These are phyloP conservation scores for Drosophila monieri DNA, from an alignment of 2,888 invertebrate species.

Conservation along the genomic window DNA sequence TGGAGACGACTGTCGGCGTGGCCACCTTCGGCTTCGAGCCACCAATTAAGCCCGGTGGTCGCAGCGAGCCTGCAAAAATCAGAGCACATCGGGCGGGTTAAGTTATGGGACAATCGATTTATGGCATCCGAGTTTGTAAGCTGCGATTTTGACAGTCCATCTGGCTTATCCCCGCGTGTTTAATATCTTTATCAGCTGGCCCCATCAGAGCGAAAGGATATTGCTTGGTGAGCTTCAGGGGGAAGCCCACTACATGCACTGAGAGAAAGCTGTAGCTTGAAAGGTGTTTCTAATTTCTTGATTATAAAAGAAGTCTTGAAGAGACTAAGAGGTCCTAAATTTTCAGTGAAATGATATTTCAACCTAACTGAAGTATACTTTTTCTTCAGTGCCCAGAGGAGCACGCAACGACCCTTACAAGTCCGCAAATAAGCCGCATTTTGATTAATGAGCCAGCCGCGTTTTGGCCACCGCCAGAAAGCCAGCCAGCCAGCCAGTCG, in stretches of 20 bases:
- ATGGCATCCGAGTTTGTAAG: constrained; percentile 1
- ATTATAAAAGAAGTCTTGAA: background rate
- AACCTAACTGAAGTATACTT: background rate
- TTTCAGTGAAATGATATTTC: background rate
- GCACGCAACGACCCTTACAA: constrained; percentile 31
- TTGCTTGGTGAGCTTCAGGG: background rate
- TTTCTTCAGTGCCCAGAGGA: constrained; percentile 4
- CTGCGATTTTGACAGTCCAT: constrained; percentile 33
- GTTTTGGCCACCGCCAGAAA: constrained; percentile 47
- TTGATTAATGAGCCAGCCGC: constrained; percentile 80
- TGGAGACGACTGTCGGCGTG: constrained; percentile 97
- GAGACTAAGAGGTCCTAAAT: too few relatives aligned
- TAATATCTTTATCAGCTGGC: constrained; percentile 82
- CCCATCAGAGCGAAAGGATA: constrained; percentile 61
- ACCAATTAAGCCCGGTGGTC: constrained; percentile 96
- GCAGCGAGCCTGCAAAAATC: constrained; percentile 89
- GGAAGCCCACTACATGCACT: constrained; percentile 11
- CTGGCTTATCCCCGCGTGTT: constrained; percentile 32
- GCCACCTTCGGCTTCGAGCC: constrained; percentile 99
- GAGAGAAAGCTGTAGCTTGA: background rate
- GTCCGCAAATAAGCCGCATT: constrained; percentile 55
- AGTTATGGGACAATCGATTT: constrained; percentile 40
- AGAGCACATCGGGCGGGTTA: constrained; percentile 18
- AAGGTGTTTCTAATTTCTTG: background rate
- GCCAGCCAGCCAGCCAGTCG: constrained; percentile 28